These are phyloP conservation scores for Ischnus inquisitorius DNA, from an alignment of 2,888 invertebrate species.

Conservation along the genomic window DNA sequence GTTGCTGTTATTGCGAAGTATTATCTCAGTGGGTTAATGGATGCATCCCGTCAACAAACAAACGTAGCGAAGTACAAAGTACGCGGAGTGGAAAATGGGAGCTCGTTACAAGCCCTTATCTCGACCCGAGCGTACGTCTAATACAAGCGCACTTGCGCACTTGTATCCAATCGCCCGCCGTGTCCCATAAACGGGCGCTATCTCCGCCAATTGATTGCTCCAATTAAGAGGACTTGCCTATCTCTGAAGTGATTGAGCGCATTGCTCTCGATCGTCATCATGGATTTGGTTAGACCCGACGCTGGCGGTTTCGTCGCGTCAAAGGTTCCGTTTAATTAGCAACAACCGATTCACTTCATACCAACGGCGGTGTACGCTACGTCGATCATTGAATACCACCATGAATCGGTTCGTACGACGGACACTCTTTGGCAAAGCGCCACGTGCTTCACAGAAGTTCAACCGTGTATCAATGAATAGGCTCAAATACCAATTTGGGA, in stretches of 20 bases:
- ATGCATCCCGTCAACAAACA: not conserved
- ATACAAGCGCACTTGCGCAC: slow-evolving; percentile 7
- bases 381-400: not conserved
- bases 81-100: not conserved
- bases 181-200: slow-evolving; percentile 9
- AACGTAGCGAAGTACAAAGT: not conserved
- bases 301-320: slow-evolving; percentile 70
- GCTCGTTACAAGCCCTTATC: slow-evolving; percentile 19
- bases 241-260: slow-evolving; percentile 26
- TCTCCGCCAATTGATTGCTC: slow-evolving; percentile 26
- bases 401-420: not conserved
- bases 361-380: not conserved
- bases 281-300: slow-evolving; percentile 30
- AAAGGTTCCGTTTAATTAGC: slow-evolving; percentile 80
- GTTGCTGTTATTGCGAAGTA: not conserved
- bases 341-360: slow-evolving; percentile 57
- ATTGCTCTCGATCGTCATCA: slow-evolving; percentile 23
- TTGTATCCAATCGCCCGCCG: not conserved
- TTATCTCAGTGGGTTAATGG: slow-evolving; percentile 5
- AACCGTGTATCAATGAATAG: not conserved
- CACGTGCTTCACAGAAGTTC: not conserved
- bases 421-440: not conserved
- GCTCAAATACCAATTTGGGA: not conserved
- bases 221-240: slow-evolving; percentile 52
- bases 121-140: not conserved